Percentiles rank a stretch among this genome's conserved stretches.
phyloP scores from a whole-genome alignment of 2,888 invertebrate genomes.

The Argyresthia albistria region DNA sequence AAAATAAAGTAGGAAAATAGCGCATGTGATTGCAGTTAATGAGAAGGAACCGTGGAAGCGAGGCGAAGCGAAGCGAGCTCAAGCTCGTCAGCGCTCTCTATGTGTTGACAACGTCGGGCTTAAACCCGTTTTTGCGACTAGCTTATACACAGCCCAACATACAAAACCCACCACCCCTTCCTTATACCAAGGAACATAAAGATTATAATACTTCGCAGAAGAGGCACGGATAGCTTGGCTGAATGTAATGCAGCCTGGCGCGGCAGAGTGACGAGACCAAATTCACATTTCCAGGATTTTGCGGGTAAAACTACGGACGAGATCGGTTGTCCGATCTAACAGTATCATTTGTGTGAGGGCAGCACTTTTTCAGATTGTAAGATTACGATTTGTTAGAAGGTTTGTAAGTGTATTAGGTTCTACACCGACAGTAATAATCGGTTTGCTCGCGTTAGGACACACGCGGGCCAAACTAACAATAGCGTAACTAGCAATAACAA shows the following conservation, averaged over 20 bases:
- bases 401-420: too few relatives aligned
- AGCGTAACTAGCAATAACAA: too few relatives aligned
- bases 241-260: slow-evolving; percentile 28
- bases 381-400: background rate
- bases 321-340: background rate
- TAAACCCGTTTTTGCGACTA: slow-evolving; percentile 43
- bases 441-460: too few relatives aligned
- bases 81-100: slow-evolving; percentile 11
- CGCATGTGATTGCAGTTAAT: background rate
- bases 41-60: background rate
- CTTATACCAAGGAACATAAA: background rate
- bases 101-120: slow-evolving; percentile 30
- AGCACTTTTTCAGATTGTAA: background rate
- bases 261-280: slow-evolving; percentile 5
- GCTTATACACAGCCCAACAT: background rate
- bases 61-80: slow-evolving; percentile 1
- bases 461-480: too few relatives aligned
- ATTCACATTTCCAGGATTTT: background rate
- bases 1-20: background rate
- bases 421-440: too few relatives aligned
- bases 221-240: background rate
- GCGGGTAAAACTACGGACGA: background rate
- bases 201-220: background rate
- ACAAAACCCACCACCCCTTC: background rate
- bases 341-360: background rate